Evolutionary conservation across 2,888 invertebrate species (phyloP).

Genomic region (Calameuta filiformis): DNA sequence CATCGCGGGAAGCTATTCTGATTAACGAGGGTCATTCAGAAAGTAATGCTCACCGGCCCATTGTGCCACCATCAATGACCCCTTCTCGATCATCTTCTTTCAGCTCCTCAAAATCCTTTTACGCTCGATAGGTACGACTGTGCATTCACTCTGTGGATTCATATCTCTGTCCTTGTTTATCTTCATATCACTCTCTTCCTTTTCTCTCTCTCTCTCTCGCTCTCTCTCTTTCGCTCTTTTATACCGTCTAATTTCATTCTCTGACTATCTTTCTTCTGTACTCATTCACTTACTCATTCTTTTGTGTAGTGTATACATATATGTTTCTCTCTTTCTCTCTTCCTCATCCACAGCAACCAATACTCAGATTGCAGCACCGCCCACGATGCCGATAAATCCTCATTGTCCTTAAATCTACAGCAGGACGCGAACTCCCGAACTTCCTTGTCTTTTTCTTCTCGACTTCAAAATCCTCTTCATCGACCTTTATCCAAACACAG

Average conservation of each 20-base stretch:
- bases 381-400: neutral
- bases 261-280: neutral
- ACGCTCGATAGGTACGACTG: slow-evolving; percentile 9
- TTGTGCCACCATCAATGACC: slow-evolving; percentile 31
- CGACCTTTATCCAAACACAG: neutral
- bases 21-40: slow-evolving; percentile 48
- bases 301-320: neutral
- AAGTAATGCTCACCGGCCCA: slow-evolving; percentile 36
- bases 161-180: neutral
- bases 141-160: neutral
- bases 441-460: neutral
- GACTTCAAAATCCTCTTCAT: neutral
- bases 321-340: neutral
- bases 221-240: neutral
- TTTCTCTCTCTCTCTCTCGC: too few relatives aligned
- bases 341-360: neutral
- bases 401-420: neutral
- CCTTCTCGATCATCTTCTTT: slow-evolving; percentile 33
- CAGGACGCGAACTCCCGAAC: slow-evolving; percentile 4
- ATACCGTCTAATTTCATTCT: neutral
- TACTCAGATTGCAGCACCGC: neutral
- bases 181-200: neutral
- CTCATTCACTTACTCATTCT: neutral
- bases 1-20: slow-evolving; percentile 24
- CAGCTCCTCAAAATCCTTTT: slow-evolving; percentile 16